phyloP scores from a whole-genome alignment of 2,113 vertebrate genomes.

The Acanthochromis polyacanthus region DNA sequence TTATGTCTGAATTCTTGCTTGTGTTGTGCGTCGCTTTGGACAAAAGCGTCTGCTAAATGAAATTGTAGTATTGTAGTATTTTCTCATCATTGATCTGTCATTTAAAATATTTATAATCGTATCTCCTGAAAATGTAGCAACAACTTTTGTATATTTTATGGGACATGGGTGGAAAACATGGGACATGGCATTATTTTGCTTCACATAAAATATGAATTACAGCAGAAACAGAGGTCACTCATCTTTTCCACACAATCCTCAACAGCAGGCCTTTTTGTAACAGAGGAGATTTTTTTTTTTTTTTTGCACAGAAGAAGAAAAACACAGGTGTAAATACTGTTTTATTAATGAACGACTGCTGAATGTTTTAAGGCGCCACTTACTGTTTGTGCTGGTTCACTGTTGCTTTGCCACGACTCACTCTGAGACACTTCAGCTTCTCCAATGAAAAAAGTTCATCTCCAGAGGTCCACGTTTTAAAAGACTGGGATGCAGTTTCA shows the following conservation, averaged over 20 bases:
- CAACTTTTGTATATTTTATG: background rate
- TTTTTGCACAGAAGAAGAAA: background rate
- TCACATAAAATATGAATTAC: background rate
- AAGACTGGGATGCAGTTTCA: constrained; percentile 2
- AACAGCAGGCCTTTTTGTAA: background rate
- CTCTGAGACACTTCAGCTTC: background rate
- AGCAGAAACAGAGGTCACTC: background rate
- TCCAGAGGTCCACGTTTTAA: background rate
- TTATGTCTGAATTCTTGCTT: too few species aligned
- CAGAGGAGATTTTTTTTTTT: background rate
- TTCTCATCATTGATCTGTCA: too few species aligned
- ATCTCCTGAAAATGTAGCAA: background rate
- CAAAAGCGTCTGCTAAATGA: too few species aligned
- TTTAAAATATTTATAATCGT: background rate
- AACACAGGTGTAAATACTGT: constrained; percentile 10
- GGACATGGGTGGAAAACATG: too few species aligned
- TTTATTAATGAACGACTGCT: constrained; percentile 1
- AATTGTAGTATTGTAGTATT: too few species aligned
- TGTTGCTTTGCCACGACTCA: background rate
- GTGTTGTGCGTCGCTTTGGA: too few species aligned
- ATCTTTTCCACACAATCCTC: background rate
- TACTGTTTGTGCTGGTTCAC: background rate
- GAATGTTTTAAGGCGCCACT: background rate
- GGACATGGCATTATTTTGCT: background rate
- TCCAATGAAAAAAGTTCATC: background rate